A percentile compares a stretch with the other conserved stretches of the same genome.
These are phyloP conservation scores for Platypus cylindrus DNA, from an alignment of 2,888 invertebrate genomes.

Conservation along the genomic window DNA sequence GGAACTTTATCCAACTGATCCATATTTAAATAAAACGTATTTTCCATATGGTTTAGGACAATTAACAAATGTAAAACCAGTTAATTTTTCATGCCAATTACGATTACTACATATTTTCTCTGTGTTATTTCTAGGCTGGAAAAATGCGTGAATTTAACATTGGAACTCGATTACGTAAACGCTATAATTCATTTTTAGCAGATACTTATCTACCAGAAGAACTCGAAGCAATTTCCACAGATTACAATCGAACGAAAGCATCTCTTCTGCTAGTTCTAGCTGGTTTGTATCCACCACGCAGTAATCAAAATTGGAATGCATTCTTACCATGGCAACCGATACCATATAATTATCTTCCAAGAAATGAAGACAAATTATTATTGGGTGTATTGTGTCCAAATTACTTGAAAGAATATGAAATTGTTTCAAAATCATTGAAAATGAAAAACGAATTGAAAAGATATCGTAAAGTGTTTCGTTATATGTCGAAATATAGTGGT, in stretches of 20 bases:
- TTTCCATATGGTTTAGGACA: conserved; percentile 67
- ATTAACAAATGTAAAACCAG: conserved; percentile 49
- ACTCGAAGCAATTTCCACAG: conserved; percentile 52
- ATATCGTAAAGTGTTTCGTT: conserved; percentile 36
- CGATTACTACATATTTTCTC: not conserved
- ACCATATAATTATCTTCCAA: conserved; percentile 52
- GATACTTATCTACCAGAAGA: conserved; percentile 40
- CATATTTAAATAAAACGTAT: conserved; percentile 47
- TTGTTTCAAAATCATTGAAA: conserved; percentile 20
- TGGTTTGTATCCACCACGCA: conserved; percentile 50
- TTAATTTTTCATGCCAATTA: not conserved
- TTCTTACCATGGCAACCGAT: conserved; percentile 60
- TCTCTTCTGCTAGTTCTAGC: conserved; percentile 54
- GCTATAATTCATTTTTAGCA: conserved; percentile 48
- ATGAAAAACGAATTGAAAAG: conserved; percentile 34
- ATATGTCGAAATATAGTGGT: conserved; percentile 40
- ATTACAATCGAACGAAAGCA: conserved; percentile 58
- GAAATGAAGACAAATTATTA: conserved; percentile 18
- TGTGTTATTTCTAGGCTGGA: conserved; percentile 36
- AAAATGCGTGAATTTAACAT: conserved; percentile 37
- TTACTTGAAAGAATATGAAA: conserved; percentile 17
- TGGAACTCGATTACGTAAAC: conserved; percentile 46
- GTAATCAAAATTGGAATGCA: conserved; percentile 42
- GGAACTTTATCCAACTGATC: conserved; percentile 59
- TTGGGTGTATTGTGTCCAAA: conserved; percentile 20